Percentiles rank a stretch among this genome's conserved stretches.
Conservation (phyloP, 2,888 invertebrate species). For the Biston betularia region DNA sequence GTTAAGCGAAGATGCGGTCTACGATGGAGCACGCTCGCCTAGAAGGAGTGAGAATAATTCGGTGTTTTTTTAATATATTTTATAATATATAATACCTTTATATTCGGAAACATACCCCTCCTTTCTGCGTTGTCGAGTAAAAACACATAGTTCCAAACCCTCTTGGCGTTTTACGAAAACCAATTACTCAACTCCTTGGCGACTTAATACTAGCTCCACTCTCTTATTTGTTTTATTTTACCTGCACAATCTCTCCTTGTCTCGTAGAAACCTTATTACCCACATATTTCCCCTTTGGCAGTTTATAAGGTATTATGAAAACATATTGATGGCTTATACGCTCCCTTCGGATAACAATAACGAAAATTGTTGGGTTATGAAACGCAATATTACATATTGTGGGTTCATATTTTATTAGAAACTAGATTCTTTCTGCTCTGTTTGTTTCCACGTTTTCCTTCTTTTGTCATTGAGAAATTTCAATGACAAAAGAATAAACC, state of each 20-base stretch:
- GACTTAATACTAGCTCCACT: not conserved
- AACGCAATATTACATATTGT: constrained; percentile 14
- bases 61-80: too few species aligned
- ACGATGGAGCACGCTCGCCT: too few species aligned
- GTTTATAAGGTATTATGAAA: constrained; percentile 24
- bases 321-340: constrained; percentile 26
- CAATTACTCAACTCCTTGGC: not conserved
- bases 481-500: too few species aligned
- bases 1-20: too few species aligned
- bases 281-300: constrained; percentile 15
- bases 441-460: not conserved
- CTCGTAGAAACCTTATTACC: constrained; percentile 14
- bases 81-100: too few species aligned
- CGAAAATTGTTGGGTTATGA: constrained; percentile 15
- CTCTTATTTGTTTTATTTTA: constrained; percentile 4
- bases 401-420: constrained; percentile 9
- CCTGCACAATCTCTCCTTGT: constrained; percentile 2
- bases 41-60: too few species aligned
- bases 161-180: not conserved
- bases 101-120: too few species aligned
- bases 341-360: constrained; percentile 16
- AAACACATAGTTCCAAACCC: too few species aligned
- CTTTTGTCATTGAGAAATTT: not conserved
- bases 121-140: too few species aligned
- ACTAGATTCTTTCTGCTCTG: constrained; percentile 3